A percentile compares a stretch with the other conserved stretches of the same genome.
These are phyloP conservation scores for Eupithecia pulchellata DNA, from an alignment of 2,888 invertebrate genomes.

Conservation along the genomic window DNA sequence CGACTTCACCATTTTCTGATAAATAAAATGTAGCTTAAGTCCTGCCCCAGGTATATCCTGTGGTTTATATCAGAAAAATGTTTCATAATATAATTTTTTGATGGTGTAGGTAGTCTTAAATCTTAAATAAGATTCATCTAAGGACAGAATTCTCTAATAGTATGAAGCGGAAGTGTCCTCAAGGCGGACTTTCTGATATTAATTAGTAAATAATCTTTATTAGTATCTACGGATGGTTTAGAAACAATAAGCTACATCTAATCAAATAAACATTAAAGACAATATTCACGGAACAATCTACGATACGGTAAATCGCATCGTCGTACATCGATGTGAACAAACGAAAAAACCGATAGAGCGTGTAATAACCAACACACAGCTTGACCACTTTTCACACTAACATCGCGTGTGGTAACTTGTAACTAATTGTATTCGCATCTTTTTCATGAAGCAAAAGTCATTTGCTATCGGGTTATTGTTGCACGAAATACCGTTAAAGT, in stretches of 20 bases:
- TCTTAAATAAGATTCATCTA: too few relatives aligned
- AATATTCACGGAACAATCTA: slow-evolving; percentile 16
- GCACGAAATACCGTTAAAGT: not conserved
- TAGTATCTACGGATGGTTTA: not conserved
- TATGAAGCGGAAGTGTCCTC: too few relatives aligned
- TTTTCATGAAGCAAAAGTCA: not conserved
- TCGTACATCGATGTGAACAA: slow-evolving; percentile 48
- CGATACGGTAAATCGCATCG: slow-evolving; percentile 33
- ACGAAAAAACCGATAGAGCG: slow-evolving; percentile 47
- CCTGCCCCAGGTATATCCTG: too few relatives aligned
- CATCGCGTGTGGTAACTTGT: slow-evolving; percentile 40
- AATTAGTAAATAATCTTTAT: too few relatives aligned
- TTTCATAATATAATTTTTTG: too few relatives aligned
- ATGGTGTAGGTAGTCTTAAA: too few relatives aligned
- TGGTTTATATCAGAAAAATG: too few relatives aligned
- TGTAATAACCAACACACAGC: slow-evolving; percentile 51
- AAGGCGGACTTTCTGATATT: too few relatives aligned
- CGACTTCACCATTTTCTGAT: not conserved
- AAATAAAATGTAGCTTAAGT: not conserved
- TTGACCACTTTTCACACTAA: slow-evolving; percentile 50
- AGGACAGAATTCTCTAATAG: too few relatives aligned
- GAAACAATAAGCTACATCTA: not conserved
- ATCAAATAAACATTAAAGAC: not conserved
- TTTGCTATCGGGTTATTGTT: not conserved
- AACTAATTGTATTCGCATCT: slow-evolving; percentile 1